Percentiles rank a stretch among this genome's conserved stretches.
phyloP scores from a whole-genome alignment of 2,113 vertebrate species.

The Oryzias celebensis region DNA sequence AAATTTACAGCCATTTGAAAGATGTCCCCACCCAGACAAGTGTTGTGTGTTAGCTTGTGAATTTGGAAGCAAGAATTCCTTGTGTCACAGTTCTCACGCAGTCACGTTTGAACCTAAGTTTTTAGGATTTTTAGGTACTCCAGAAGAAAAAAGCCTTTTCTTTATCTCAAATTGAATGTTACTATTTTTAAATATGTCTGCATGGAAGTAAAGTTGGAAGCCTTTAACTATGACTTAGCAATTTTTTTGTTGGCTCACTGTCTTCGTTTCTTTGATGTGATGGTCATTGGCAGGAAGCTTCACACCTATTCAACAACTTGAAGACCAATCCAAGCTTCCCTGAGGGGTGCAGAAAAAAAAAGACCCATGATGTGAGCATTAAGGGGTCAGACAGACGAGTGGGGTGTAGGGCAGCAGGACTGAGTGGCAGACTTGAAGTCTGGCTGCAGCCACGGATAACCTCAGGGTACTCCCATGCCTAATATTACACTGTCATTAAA shows the following conservation, averaged over 20 bases:
- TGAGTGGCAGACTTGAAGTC: conserved; percentile 55
- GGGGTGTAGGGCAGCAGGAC: conserved; percentile 8
- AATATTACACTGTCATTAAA: conserved; percentile 58
- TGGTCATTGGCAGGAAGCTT: conserved; percentile 40
- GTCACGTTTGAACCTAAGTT: too few relatives aligned
- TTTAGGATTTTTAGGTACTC: too few relatives aligned
- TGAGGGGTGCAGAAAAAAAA: conserved; percentile 31
- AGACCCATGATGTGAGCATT: conserved; percentile 43
- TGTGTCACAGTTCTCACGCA: too few relatives aligned
- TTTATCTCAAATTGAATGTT: conserved; percentile 45
- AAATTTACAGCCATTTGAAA: conserved; percentile 50
- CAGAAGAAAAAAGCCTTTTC: too few relatives aligned
- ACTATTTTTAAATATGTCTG: conserved; percentile 40
- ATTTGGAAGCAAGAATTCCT: conserved; percentile 9
- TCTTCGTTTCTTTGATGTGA: conserved; percentile 54
- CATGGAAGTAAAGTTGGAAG: conserved; percentile 2
- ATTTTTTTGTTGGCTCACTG: conserved; percentile 18
- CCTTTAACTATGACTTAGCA: conserved; percentile 55
- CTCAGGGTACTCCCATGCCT: conserved; percentile 52
- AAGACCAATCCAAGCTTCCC: conserved; percentile 53
- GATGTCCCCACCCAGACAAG: conserved; percentile 36
- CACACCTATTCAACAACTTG: conserved; percentile 54
- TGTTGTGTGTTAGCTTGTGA: conserved; percentile 48
- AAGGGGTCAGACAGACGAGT: conserved; percentile 29
- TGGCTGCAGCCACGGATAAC: conserved; percentile 66